Percentiles rank a stretch among this genome's conserved stretches.
Evolutionary conservation across 2,797 vertebrate genomes (phyloP).

Genomic region (Numenius phaeopus): DNA sequence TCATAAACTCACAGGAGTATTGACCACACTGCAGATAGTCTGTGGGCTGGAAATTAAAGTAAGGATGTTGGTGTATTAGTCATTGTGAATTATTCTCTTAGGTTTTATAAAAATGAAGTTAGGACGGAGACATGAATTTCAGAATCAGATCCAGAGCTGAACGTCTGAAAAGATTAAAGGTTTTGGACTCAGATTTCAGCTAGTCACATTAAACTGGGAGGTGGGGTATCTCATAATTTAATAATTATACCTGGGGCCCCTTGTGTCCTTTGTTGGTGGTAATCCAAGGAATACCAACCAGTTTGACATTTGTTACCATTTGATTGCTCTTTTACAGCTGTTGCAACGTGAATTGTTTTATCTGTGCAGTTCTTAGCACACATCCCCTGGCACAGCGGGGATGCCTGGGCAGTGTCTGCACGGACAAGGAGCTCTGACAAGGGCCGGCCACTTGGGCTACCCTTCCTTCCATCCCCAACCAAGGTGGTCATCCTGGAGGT

Average conservation of each 20-base stretch:
- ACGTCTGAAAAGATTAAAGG: neutral
- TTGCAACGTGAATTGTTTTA: neutral
- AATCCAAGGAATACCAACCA: neutral
- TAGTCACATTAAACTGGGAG: neutral
- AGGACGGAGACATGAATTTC: neutral
- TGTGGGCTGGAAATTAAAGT: conserved; percentile 1
- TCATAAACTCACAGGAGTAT: neutral
- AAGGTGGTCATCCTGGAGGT: neutral
- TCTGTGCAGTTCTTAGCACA: neutral
- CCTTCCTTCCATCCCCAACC: neutral
- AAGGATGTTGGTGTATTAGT: neutral
- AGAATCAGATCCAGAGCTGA: neutral
- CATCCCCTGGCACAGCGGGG: rapidly evolving
- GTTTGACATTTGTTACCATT: neutral
- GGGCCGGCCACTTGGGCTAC: neutral
- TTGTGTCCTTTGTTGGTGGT: neutral
- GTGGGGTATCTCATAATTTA: neutral
- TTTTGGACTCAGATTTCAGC: neutral
- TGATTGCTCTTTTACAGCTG: neutral
- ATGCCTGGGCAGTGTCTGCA: neutral
- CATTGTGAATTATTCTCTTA: neutral
- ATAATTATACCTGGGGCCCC: neutral
- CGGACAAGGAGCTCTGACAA: neutral
- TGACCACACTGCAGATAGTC: neutral
- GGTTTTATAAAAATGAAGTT: neutral